phyloP scores from a whole-genome alignment of 2,113 vertebrate species.

The Leptodactylus fuscus region DNA sequence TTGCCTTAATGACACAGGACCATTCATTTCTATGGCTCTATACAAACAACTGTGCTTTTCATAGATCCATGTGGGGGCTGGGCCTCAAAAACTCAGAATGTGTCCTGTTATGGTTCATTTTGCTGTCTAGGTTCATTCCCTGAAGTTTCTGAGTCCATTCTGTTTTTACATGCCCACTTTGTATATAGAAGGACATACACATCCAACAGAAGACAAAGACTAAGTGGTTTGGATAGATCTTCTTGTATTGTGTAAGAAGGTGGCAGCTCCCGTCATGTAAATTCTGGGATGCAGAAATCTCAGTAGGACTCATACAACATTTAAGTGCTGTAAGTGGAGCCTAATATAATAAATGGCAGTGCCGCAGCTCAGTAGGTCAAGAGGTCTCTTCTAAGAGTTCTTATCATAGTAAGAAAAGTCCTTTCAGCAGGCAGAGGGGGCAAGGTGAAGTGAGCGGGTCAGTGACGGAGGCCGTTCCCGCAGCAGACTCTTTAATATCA shows the following conservation, averaged over 20 bases:
- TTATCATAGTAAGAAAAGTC: not conserved
- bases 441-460: conserved; percentile 2
- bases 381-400: conserved; percentile 4
- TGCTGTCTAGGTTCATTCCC: too few relatives aligned
- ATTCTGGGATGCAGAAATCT: not conserved
- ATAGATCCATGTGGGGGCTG: too few relatives aligned
- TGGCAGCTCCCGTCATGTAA: not conserved
- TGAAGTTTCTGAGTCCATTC: too few relatives aligned
- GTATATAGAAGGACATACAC: too few relatives aligned
- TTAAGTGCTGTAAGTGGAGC: not conserved
- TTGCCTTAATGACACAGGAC: too few relatives aligned
- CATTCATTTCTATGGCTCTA: too few relatives aligned
- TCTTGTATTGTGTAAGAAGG: too few relatives aligned
- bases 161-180: too few relatives aligned
- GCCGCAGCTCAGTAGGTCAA: not conserved
- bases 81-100: too few relatives aligned
- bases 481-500: not conserved
- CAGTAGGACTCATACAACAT: not conserved
- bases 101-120: too few relatives aligned
- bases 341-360: not conserved
- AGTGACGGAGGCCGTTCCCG: not conserved
- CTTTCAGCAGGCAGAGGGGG: not conserved
- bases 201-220: not conserved
- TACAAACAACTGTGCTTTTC: too few relatives aligned
- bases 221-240: not conserved